A percentile compares a stretch with the other conserved stretches of the same genome.
phyloP scores from a whole-genome alignment of 2,888 invertebrate genomes.

The Silvanus unidentatus region DNA sequence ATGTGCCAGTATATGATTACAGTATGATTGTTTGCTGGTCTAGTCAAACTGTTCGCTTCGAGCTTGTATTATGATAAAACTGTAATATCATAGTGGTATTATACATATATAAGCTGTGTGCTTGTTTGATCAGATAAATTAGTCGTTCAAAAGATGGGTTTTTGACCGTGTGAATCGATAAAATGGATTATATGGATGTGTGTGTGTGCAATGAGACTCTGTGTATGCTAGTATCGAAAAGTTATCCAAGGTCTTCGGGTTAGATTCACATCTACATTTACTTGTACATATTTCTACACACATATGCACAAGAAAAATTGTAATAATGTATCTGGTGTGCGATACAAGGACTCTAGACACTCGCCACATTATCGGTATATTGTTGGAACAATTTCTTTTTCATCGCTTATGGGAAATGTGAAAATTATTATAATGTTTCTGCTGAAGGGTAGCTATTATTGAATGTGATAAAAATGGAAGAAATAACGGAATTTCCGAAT shows the following conservation, averaged over 20 bases:
- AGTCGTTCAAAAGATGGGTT: conserved; percentile 40
- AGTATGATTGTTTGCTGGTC: conserved; percentile 24
- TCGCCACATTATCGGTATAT: no score
- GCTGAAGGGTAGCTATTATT: no score
- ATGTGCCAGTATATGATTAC: conserved; percentile 36
- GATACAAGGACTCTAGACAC: no score
- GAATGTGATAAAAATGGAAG: no score
- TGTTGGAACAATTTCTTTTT: no score
- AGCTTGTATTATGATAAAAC: conserved; percentile 26
- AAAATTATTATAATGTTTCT: no score
- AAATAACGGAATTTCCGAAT: no score
- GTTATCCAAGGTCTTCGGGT: conserved; percentile 21
- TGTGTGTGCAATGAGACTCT: conserved; percentile 24
- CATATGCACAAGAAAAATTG: no score
- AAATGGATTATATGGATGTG: conserved; percentile 41
- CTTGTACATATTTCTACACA: conserved; percentile 4
- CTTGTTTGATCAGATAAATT: conserved; percentile 45
- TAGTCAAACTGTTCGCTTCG: conserved; percentile 17
- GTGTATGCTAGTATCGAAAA: conserved; percentile 25
- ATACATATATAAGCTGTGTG: conserved; percentile 31
- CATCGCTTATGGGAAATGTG: no score
- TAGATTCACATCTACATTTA: conserved; percentile 21
- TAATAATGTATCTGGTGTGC: no score
- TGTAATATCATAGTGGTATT: conserved; percentile 39
- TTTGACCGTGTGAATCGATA: conserved; percentile 47